Conservation (phyloP, 2,888 invertebrate species). For the Endomychus coccineus region DNA sequence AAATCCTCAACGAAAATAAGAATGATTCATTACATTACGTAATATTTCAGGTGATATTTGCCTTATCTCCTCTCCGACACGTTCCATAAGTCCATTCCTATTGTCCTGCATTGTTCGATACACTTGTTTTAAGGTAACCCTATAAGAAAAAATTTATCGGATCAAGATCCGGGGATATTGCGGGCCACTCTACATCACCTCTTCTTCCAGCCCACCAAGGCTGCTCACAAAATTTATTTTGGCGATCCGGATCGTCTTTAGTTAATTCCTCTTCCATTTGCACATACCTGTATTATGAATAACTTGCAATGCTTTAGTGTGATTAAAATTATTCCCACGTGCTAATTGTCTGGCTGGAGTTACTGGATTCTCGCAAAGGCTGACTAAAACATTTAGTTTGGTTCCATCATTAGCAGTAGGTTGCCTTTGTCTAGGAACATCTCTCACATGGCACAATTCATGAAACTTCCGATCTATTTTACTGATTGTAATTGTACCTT, state of each 20-base stretch:
- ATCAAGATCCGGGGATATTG: slow-evolving; percentile 1
- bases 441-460: slow-evolving; percentile 9
- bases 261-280: slow-evolving; percentile 9
- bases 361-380: slow-evolving; percentile 7
- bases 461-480: slow-evolving; percentile 14
- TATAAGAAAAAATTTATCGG: slow-evolving; percentile 1
- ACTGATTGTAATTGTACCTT: slow-evolving; percentile 13
- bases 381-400: slow-evolving; percentile 7
- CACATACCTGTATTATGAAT: slow-evolving; percentile 8
- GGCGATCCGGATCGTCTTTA: slow-evolving; percentile 13
- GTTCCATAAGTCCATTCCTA: background rate
- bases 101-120: background rate
- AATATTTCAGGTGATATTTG: background rate
- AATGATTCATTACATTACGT: background rate
- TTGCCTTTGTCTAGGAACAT: slow-evolving; percentile 6
- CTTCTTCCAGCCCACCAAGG: slow-evolving; percentile 9
- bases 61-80: background rate
- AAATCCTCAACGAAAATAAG: background rate
- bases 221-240: slow-evolving; percentile 15
- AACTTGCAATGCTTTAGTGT: background rate
- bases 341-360: slow-evolving; percentile 4
- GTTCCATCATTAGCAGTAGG: slow-evolving; percentile 5
- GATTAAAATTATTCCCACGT: background rate
- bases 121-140: background rate
- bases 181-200: background rate